A percentile compares a stretch with the other conserved stretches of the same genome.
phyloP scores from a whole-genome alignment of 2,113 vertebrate species.

The Phoxinus phoxinus region DNA sequence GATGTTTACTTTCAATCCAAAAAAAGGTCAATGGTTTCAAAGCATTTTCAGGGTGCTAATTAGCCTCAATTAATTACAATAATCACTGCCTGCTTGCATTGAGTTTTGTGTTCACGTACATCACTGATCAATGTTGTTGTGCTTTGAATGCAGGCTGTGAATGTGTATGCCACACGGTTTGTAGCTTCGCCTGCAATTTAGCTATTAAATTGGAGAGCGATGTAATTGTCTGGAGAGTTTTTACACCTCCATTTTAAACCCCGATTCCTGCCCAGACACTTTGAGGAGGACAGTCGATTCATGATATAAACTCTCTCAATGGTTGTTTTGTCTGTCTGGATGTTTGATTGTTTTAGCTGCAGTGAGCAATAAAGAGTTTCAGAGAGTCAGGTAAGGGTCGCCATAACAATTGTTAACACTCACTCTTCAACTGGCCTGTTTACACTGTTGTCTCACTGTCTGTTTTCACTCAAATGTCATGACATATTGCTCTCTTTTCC shows the following conservation, averaged over 20 bases:
- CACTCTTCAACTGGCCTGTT: slow-evolving; percentile 12
- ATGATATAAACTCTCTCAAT: slow-evolving; percentile 15
- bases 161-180: neutral
- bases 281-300: neutral
- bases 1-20: slow-evolving; percentile 2
- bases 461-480: slow-evolving; percentile 17
- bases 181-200: neutral
- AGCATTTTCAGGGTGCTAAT: slow-evolving; percentile 8
- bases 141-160: slow-evolving; percentile 11
- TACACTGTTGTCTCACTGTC: neutral
- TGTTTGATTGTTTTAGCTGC: slow-evolving; percentile 13
- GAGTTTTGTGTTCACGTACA: neutral
- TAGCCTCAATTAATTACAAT: slow-evolving; percentile 9
- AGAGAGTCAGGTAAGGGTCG: slow-evolving; percentile 2
- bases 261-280: neutral
- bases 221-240: slow-evolving; percentile 3
- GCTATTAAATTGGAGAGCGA: neutral
- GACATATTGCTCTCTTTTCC: slow-evolving; percentile 4
- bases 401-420: slow-evolving; percentile 13
- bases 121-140: slow-evolving; percentile 1
- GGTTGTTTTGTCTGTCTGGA: slow-evolving; percentile 24
- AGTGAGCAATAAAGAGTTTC: slow-evolving; percentile 23
- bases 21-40: slow-evolving; percentile 14
- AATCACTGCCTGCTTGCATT: neutral
- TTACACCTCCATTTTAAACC: slow-evolving; percentile 9